Base-by-base conservation (phyloP, 2,797 vertebrate genomes). In the Myiotriccus ornatus region DNA sequence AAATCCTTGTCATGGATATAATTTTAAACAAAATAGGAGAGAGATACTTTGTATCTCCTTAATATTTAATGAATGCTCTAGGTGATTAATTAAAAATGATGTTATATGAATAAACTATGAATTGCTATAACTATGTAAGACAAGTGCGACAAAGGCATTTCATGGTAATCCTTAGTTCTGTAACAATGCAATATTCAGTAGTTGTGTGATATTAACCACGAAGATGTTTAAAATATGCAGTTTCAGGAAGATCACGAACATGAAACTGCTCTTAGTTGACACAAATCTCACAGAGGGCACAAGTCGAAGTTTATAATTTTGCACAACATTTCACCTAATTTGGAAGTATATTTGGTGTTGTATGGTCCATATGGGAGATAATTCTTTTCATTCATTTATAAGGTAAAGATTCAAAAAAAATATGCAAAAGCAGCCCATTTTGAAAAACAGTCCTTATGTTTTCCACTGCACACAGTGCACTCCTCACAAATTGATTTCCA, bases 61-160 rank as follows among this genome's bases (percentile, higher is more conserved):
- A 96, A 74, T 84, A 94, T 81, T 94, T 95, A 47, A 86, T 86
- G 32, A 77, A 55, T 73, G 47, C 19, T 93, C 20, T 47, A 89
- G 65, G 59, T 96, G 64, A 82, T 88, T 95, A 89, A 79, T 95
- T 94, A 96, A 71, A 96, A 95, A 94, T 70, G 71, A 49, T 84
- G 67, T 86, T 95, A 32, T 84, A 77, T 73, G 63, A 96, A 96
- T 96, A 91, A 97, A 92, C 43, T 71, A 77, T 67, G 64, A 95
- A 83, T 81, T 11, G 34, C 50, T 76, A 21, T 70, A 76, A 92
- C 62, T 89, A 12, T 67, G 82, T 37, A 81, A 63, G 20, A 83
- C 57, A 88, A 93, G 76, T 68, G 62, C 39, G 19, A 94, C 71
- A 84, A 41, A 90, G 70, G 44, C 32, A 62, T 69, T 94, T 87